Conservation (phyloP, 2,113 vertebrate genomes). For the Epinephelus moara region DNA sequence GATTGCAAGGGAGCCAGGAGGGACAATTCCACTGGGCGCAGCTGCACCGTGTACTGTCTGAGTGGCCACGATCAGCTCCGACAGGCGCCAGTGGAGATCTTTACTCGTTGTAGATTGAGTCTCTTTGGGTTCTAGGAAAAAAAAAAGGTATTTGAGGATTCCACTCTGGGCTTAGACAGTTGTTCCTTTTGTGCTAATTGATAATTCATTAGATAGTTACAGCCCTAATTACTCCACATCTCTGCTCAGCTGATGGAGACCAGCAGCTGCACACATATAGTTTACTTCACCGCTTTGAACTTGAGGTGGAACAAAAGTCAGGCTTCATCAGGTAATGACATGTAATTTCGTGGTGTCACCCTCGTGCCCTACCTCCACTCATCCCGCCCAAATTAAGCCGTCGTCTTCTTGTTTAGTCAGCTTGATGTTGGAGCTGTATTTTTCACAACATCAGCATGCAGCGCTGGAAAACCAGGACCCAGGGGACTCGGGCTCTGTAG, state of each 20-base stretch:
- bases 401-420: slow-evolving; percentile 71
- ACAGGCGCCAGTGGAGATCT: no score
- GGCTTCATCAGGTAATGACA: slow-evolving; percentile 39
- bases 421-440: slow-evolving; percentile 52
- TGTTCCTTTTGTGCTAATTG: no score
- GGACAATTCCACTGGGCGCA: no score
- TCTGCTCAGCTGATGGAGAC: neutral
- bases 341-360: slow-evolving; percentile 7
- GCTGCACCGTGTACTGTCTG: no score
- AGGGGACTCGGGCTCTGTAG: slow-evolving; percentile 33
- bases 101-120: neutral
- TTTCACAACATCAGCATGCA: slow-evolving; percentile 70
- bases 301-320: slow-evolving; percentile 31
- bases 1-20: no score
- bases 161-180: neutral
- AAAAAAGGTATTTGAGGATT: neutral
- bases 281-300: neutral
- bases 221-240: neutral
- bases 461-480: slow-evolving; percentile 20
- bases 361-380: slow-evolving; percentile 23
- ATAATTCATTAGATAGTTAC: slow-evolving; percentile 1
- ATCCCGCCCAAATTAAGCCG: slow-evolving; percentile 51
- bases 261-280: neutral
- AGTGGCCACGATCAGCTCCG: no score
- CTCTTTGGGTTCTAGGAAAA: neutral